These are phyloP conservation scores for Mythimna loreyi DNA, from an alignment of 2,888 invertebrate species.

Conservation along the genomic window DNA sequence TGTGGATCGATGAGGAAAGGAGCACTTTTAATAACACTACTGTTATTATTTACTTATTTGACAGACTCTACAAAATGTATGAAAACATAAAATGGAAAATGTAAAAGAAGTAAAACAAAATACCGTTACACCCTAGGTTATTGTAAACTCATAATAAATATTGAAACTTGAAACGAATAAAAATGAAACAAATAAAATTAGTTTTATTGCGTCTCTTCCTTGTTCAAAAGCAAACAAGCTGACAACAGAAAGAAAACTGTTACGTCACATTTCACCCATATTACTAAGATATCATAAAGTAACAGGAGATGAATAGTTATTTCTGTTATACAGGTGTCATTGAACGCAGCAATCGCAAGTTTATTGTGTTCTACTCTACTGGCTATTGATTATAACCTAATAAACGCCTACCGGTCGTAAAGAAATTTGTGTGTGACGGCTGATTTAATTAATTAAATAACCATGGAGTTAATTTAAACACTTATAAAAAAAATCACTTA, in stretches of 20 bases:
- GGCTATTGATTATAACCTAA: neutral
- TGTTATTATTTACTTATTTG: no score
- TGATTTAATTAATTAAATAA: neutral
- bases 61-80: no score
- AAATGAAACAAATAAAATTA: no score
- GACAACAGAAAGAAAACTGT: conserved; percentile 65
- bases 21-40: no score
- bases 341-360: neutral
- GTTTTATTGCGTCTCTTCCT: no score
- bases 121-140: no score
- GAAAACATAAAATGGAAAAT: no score
- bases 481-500: neutral
- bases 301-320: conserved; percentile 15
- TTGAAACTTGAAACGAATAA: no score
- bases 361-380: neutral
- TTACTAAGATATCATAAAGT: conserved; percentile 72
- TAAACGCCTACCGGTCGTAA: no score
- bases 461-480: neutral
- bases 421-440: no score
- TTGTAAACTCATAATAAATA: no score
- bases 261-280: conserved; percentile 81
- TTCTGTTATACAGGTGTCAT: conserved; percentile 5
- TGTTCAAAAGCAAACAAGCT: neutral
- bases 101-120: no score
- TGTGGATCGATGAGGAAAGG: conserved; percentile 4